Evolutionary conservation across 2,888 invertebrate genomes (phyloP).

Genomic region (Aphodius sticticus): DNA sequence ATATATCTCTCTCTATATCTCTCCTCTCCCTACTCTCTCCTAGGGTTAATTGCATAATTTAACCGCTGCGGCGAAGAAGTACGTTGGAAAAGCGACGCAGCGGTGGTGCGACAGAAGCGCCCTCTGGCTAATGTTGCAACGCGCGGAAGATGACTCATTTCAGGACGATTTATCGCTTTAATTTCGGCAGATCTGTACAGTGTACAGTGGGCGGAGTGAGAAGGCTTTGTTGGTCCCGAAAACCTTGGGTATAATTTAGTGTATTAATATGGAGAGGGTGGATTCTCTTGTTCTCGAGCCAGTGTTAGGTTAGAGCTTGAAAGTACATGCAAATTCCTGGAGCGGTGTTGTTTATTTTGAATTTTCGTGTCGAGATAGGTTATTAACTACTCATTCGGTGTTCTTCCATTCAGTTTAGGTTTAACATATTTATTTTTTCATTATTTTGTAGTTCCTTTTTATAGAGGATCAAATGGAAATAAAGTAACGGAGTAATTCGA

Average conservation of each 20-base stretch:
- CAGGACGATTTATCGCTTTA: conserved; percentile 40
- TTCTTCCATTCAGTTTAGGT: background rate
- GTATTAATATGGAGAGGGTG: conserved; percentile 38
- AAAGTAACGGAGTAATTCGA: too few relatives aligned
- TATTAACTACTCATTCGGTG: background rate
- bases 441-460: background rate
- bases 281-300: background rate
- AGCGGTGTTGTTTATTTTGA: background rate
- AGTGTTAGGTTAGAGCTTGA: background rate
- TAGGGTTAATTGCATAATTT: conserved; percentile 51
- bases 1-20: background rate
- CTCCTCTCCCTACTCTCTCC: background rate
- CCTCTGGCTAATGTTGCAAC: background rate
- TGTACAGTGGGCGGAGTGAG: conserved; percentile 25
- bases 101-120: background rate
- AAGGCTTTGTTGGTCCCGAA: conserved; percentile 31
- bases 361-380: background rate
- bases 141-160: conserved; percentile 36
- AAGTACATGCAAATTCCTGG: conserved; percentile 12
- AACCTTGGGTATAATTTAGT: conserved; percentile 35
- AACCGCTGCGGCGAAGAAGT: conserved; percentile 39
- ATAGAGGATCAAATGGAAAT: too few relatives aligned
- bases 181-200: conserved; percentile 39
- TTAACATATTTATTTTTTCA: background rate
- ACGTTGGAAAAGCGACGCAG: background rate